A percentile compares a stretch with the other conserved stretches of the same genome.
Evolutionary conservation across 2,888 invertebrate species (phyloP).

Genomic region (Polia nebulosa): DNA sequence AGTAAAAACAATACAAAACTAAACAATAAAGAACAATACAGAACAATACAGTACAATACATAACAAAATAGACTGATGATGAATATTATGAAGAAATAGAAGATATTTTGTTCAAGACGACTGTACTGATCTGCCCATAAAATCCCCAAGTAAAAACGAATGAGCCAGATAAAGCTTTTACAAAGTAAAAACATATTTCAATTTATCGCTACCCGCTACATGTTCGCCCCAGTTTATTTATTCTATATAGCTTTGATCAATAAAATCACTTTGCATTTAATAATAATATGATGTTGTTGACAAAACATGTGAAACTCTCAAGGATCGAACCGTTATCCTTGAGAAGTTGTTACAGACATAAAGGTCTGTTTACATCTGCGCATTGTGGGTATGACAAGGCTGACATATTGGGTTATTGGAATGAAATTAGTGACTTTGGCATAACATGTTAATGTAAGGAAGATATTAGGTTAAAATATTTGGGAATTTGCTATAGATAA

Average conservation of each 20-base stretch:
- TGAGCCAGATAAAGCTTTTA: not conserved
- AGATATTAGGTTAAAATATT: not conserved
- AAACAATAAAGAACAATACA: too few relatives aligned
- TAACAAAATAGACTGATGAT: too few relatives aligned
- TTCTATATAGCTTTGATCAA: constrained; percentile 7
- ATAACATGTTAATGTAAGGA: constrained; percentile 1
- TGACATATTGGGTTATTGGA: constrained; percentile 16
- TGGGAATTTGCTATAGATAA: too few relatives aligned
- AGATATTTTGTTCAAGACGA: too few relatives aligned
- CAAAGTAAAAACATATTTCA: constrained; percentile 9
- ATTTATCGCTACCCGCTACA: not conserved
- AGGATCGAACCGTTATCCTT: constrained; percentile 56
- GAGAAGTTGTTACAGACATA: constrained; percentile 37
- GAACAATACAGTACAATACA: too few relatives aligned
- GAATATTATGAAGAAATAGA: too few relatives aligned
- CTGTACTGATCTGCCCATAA: not conserved
- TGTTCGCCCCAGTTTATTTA: not conserved
- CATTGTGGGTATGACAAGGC: constrained; percentile 17
- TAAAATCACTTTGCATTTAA: constrained; percentile 51
- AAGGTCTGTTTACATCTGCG: constrained; percentile 37
- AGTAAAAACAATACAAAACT: too few relatives aligned
- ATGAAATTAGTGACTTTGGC: not conserved
- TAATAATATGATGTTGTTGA: constrained; percentile 62
- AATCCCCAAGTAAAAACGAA: not conserved
- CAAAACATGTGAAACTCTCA: constrained; percentile 65